Conservation (phyloP, 2,113 vertebrate genomes). For the Apeltes quadracus region DNA sequence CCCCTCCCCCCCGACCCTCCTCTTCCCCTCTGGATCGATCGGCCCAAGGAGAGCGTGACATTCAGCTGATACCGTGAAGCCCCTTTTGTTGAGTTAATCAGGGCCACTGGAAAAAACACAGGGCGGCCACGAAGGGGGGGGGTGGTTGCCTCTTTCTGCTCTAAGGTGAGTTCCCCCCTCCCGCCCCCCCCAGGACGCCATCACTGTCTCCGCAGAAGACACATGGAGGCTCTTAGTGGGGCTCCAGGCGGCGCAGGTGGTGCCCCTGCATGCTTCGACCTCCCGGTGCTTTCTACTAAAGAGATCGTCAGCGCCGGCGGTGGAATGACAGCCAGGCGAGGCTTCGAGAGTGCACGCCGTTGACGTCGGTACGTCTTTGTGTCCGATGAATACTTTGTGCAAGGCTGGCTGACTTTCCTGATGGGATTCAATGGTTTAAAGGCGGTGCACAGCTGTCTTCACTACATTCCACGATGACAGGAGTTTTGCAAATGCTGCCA, state of each 20-base stretch:
- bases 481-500: background rate
- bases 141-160: conserved; percentile 36
- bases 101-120: conserved; percentile 17
- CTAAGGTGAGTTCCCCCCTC: conserved; percentile 38
- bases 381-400: conserved; percentile 51
- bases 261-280: conserved; percentile 67
- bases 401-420: conserved; percentile 39
- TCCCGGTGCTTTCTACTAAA: conserved; percentile 48
- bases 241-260: conserved; percentile 66
- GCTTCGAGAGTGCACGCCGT: conserved; percentile 1
- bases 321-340: conserved; percentile 34
- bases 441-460: background rate
- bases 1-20: too few relatives aligned
- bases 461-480: background rate
- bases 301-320: conserved; percentile 47
- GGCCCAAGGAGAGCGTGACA: conserved; percentile 79
- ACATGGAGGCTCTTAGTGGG: conserved; percentile 65
- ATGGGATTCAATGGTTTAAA: conserved; percentile 38
- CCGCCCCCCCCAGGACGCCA: too few relatives aligned
- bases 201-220: conserved; percentile 52
- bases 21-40: conserved; percentile 64
- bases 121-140: conserved; percentile 4
- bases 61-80: too few relatives aligned
- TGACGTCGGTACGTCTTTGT: conserved; percentile 35
- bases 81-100: conserved; percentile 68